Evolutionary conservation across 2,888 invertebrate species (phyloP), one percentile per base, ranked within the genome.

Genomic region (Lysandra bellargus): DNA sequence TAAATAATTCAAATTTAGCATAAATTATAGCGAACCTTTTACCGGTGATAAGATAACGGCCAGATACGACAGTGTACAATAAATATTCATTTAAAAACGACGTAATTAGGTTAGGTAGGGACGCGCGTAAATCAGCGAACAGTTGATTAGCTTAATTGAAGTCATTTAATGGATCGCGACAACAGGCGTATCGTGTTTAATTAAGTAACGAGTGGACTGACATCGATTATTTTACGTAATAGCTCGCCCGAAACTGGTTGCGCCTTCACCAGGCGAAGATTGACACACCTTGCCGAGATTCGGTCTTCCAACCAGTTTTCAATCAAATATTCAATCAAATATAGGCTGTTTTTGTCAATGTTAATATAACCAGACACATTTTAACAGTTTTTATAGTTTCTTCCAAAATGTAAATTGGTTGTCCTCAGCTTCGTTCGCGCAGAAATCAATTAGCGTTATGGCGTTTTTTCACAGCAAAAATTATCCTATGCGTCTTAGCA

Each of bases 131-230:
- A 92, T 93, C 89, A 88, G 90, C 91, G 84, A 89, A 87, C 86
- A 89, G 89, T 89, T 92, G 92, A 92, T 93, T 92, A 92, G 88
- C 88, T 89, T 93, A 91, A 93, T 93, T 90, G 91, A 90, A 88
- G 88, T 89, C 91, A 91, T 93, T 92, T 92, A 92, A 91, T 86
- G 87, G 88, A 91, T 91, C 89, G 88, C 88, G 87, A 87, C 87
- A 87, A 89, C 88, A 87, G 84, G 86, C 88, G 90, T 92, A 92
- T 92, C 92, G 91, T 89, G 92, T 92, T 93, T 93, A 93, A 94
- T 94, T 94, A 92, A 93, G 90, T 91, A 92, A 93, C 91, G 91
- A 92, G 90, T 88, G 88, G 88, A 88, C 88, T 86, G 87, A 88
- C 88, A 88, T 88, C 86, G 88, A 91, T 92, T 91, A 92, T 92